Evolutionary conservation across 1,140 invertebrate species (phyloP), one percentile per base, ranked within the genome.

Genomic region (Chironomus tepperi): DNA sequence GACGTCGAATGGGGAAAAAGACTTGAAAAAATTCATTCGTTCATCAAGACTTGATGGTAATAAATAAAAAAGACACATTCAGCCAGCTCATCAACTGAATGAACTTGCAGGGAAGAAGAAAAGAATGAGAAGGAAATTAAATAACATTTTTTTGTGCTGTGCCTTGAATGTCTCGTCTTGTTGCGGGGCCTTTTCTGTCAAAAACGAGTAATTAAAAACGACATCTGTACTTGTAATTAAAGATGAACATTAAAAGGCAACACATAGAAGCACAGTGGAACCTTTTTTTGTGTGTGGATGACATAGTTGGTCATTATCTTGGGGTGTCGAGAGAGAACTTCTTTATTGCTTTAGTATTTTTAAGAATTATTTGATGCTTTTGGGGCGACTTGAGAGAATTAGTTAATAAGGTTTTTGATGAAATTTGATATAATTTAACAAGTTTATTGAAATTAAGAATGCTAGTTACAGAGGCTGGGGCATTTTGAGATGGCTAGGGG

Each of bases 201-300:
- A 57, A n/a, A 70, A 70, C 65, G 65, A 70, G 19, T 70, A 70
- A 70, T 70, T 70, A 70, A 70, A 70, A 70, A 70, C 65, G 65
- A 70, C 65, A 70, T 70, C 65, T 70, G 65, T 70, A 70, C 65
- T 19, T 70, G 65, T 70, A 70, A 70, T 70, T 70, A 70, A 70
- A 70, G 65, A 34, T 34, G 24, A 34, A 34, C 24, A 1, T 2
- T 2, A 34, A 34, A 34, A 5, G 5, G 24, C 1, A 1, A 21
- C 65, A 70, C 12, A 47, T 15, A 47, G 43, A 47, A 9, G 15
- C 43, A 47, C 2, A 47, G 15, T 21, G 18, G 8, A 70, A 70
- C 9, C 18, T 19, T 70, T 70, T 70, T 19, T 70, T 19, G 7
- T 70, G n/a, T 15, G n/a, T 57, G 12, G 47, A n/a, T n/a, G n/a